Base-by-base conservation (phyloP, 2,797 vertebrate genomes). In the Miichthys miiuy region DNA sequence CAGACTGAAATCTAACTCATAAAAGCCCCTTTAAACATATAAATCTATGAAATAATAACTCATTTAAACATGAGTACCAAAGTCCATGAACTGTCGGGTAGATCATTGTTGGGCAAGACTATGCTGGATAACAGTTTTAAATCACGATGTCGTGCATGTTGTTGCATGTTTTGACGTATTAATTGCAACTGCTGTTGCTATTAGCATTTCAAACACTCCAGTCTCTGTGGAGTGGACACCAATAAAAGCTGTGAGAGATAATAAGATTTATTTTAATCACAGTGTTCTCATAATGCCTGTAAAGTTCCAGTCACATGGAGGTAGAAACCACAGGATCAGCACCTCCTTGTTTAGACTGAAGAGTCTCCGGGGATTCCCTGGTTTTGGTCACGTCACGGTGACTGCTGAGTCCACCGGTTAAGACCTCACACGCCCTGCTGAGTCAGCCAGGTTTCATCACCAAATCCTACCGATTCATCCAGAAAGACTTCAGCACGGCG, bases 371-470 rank as follows among this genome's bases (percentile, higher is more conserved):
- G 63, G 57, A 14, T 5, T 56, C 34, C 21, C 10, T 18, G 48
- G 41, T 27, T 55, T 57, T 30, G 10, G n/a, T 47, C n/a, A 4
- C 0, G 3, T 9, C 56, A 34, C 34, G 8, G 34, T 38, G 34
- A 34, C 34, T 34, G 34, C 34, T 9, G 5, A 60, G n/a, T 55
- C 69, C 0, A 11, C 17, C 0, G 25, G 64, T 47, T 1, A 4
- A 38, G 60, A 30, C 27, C 8, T 52, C n/a, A 10, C 61, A 58
- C 70, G 0, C 69, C 74, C 55, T 0, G 72, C 3, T 74, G 83
- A 83, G 6, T 89, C 81, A 80, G 72, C 23, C 27, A 23, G 64
- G 65, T 80, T 73, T 48, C 42, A 20, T 41, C 12, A 57, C 3
- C 17, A 52, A 42, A 69, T 3, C 64, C 51, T 8, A 4, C 56